Evolutionary conservation across 1,140 invertebrate genomes (phyloP), one percentile per base, ranked within the genome.

Genomic region (Drosophila pseudoobscura): DNA sequence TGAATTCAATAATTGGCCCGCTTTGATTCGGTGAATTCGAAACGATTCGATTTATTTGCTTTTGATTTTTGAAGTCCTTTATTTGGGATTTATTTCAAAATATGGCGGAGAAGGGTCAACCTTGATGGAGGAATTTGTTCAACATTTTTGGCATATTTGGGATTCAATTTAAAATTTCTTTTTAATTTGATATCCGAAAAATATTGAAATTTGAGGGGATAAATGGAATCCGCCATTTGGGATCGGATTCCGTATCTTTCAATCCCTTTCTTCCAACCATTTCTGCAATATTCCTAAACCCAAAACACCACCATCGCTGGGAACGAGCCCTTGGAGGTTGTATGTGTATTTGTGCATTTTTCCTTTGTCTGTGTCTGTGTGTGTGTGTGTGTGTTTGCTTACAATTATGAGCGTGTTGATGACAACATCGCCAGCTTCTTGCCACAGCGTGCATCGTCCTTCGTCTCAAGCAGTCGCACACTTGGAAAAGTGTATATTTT

Each of bases 341-440:
- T 11, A 22, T 22, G 39, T 44, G n/a, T 7, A 13, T 59, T n/a
- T 4, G 46, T 31, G 51, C 9, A 13, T 13, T 39, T 39, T 39
- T 39, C 35, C 7, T 20, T 7, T 55, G n/a, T 45, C 39, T 49
- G 54, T 53, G 39, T 26, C 47, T 26, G 35, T 45, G 66, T 24
- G 35, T 49, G 60, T 24, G 35, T 49, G 56, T 59, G 47, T 88
- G 69, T 88, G 83, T 82, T 88, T 85, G 78, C 83, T 83, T 88
- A 88, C 82, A 85, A 85, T 85, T 85, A 85, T 88, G 82, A 85
- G 82, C 85, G 82, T 88, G 82, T 78, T 88, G 78, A 82, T 80
- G 80, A 83, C 64, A 78, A 78, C 73, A 69, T 69, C 35, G 46
- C 55, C 56, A 26, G 35, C 35, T 52, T 51, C 51, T 24, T 61